phyloP scores from a whole-genome alignment of 2,113 vertebrate genomes.

The Pampusana beccarii region DNA sequence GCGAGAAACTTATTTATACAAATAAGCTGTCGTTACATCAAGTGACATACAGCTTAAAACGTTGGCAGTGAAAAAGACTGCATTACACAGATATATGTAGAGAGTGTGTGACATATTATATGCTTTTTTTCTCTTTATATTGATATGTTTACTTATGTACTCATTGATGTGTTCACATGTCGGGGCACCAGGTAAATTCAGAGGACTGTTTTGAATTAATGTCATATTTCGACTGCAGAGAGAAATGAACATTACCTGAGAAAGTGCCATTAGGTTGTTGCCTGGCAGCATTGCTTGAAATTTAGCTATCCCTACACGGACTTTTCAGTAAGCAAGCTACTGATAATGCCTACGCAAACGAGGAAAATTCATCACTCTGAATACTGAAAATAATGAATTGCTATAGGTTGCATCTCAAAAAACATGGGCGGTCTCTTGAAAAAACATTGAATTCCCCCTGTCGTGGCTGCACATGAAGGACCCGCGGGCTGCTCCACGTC shows the following conservation, averaged over 20 bases:
- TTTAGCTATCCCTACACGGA: background rate
- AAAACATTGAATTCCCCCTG: background rate
- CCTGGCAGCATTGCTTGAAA: background rate
- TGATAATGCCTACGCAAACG: background rate
- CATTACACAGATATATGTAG: background rate
- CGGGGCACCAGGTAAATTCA: background rate
- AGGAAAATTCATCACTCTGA: background rate
- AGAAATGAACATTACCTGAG: background rate
- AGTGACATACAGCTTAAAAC: background rate
- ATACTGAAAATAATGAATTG: background rate
- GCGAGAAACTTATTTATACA: background rate
- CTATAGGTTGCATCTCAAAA: background rate
- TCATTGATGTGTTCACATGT: background rate
- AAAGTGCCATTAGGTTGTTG: background rate
- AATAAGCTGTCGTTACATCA: background rate
- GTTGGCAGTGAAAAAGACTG: constrained; percentile 27
- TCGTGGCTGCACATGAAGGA: background rate
- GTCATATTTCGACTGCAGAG: background rate
- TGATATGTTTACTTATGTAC: background rate
- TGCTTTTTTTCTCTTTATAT: background rate
- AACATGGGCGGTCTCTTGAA: background rate
- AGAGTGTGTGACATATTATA: background rate
- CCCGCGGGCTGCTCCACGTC: background rate
- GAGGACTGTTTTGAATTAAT: constrained; percentile 27
- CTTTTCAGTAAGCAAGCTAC: background rate